phyloP scores from a whole-genome alignment of 2,113 vertebrate species.

The Sterrhoptilus dennistouni region DNA sequence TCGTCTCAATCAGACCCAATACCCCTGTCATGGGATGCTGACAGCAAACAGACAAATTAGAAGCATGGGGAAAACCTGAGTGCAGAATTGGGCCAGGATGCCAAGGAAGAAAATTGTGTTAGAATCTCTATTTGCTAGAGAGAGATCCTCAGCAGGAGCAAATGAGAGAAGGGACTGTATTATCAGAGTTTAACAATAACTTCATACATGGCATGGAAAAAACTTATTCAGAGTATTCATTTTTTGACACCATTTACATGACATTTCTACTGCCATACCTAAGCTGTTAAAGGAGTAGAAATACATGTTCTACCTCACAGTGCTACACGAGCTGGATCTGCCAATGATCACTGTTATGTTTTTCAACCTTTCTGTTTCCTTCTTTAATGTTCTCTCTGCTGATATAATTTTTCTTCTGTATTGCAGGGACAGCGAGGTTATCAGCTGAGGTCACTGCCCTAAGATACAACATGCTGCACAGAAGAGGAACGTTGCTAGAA shows the following conservation, averaged over 20 bases:
- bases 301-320: not conserved
- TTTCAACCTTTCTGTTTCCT: not conserved
- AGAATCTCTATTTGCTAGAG: not conserved
- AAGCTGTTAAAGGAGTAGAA: not conserved
- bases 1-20: not conserved
- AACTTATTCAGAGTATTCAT: not conserved
- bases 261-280: not conserved
- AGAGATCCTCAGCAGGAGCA: not conserved
- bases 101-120: not conserved
- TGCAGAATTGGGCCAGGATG: not conserved
- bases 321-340: not conserved
- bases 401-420: not conserved
- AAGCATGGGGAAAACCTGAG: not conserved
- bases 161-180: not conserved
- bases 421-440: not conserved
- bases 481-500: not conserved
- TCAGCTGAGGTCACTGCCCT: not conserved
- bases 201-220: not conserved
- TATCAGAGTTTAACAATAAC: not conserved
- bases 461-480: fast-evolving
- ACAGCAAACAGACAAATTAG: not conserved
- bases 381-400: not conserved
- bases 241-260: not conserved
- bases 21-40: not conserved
- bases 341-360: not conserved